Conservation (phyloP, 1,140 invertebrate species). For the Heliothis virescens region DNA sequence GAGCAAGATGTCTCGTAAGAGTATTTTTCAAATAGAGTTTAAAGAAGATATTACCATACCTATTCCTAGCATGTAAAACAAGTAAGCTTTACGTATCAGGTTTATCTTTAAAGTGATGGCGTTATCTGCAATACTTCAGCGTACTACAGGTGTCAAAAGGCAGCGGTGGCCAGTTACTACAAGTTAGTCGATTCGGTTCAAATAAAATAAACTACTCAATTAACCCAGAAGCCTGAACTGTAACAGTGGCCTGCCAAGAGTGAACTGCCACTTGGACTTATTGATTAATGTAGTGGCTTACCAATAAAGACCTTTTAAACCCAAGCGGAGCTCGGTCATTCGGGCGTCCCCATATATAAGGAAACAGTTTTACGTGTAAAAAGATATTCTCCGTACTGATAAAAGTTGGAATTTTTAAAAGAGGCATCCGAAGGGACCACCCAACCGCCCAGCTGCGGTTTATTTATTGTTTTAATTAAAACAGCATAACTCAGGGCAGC, state of each 20-base stretch:
- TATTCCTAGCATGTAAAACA: too few species aligned
- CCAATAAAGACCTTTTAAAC: constrained; percentile 28
- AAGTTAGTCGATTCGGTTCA: too few species aligned
- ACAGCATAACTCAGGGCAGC: constrained; percentile 74
- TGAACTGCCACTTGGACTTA: neutral
- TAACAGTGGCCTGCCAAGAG: neutral
- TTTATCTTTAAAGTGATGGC: too few species aligned
- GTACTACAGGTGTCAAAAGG: too few species aligned
- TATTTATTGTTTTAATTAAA: constrained; percentile 83
- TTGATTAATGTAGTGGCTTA: constrained; percentile 10
- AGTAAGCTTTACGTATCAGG: too few species aligned
- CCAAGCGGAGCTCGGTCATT: neutral
- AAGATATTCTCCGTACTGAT: constrained; percentile 68
- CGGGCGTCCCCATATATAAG: constrained; percentile 21
- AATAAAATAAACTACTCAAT: too few species aligned
- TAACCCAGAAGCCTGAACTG: too few species aligned
- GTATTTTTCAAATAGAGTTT: too few species aligned
- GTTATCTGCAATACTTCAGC: too few species aligned
- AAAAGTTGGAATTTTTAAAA: constrained; percentile 69
- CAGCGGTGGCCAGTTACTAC: too few species aligned
- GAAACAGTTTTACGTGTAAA: constrained; percentile 46
- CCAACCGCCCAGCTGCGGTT: constrained; percentile 63
- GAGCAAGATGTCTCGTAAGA: too few species aligned
- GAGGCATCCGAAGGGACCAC: constrained; percentile 65
- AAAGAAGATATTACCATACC: too few species aligned